phyloP scores from a whole-genome alignment of 2,888 invertebrate genomes.

The Penaeus monodon region DNA sequence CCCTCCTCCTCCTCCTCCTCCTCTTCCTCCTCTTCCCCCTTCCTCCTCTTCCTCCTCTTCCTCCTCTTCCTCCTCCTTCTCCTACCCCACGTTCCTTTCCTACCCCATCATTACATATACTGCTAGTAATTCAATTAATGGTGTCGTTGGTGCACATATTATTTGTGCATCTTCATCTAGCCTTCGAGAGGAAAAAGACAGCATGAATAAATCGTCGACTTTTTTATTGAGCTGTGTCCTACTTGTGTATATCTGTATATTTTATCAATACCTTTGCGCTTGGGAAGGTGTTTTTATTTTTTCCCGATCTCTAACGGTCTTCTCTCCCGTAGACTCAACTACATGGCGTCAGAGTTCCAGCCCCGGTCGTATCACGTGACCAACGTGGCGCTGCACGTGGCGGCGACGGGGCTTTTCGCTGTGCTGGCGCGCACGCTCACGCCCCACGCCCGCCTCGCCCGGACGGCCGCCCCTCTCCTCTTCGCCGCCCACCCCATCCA shows the following conservation, averaged over 20 bases:
- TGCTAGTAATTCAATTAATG: no score
- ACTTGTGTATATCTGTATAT: neutral
- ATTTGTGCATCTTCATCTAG: no score
- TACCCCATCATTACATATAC: no score
- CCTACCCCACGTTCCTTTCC: neutral
- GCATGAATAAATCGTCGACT: no score
- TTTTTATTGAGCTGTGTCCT: neutral
- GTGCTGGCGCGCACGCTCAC: slow-evolving; percentile 68
- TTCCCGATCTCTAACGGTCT: neutral
- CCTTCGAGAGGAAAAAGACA: no score
- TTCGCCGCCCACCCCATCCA: slow-evolving; percentile 97
- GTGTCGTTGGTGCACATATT: no score
- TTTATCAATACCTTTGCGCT: neutral
- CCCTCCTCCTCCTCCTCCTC: no score
- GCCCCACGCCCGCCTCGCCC: slow-evolving; percentile 66
- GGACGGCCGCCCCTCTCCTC: slow-evolving; percentile 73
- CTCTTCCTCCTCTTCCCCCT: no score
- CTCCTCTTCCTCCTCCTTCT: neutral
- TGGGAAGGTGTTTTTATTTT: neutral
- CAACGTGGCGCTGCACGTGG: slow-evolving; percentile 72
- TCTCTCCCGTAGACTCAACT: slow-evolving; percentile 57
- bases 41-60: neutral
- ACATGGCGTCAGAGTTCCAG: slow-evolving; percentile 74
- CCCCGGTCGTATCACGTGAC: slow-evolving; percentile 86
- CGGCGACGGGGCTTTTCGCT: slow-evolving; percentile 71